A percentile compares a stretch with the other conserved stretches of the same genome.
These are phyloP conservation scores for Phylloscopus trochiloides DNA, from an alignment of 2,113 vertebrate species.

Conservation along the genomic window DNA sequence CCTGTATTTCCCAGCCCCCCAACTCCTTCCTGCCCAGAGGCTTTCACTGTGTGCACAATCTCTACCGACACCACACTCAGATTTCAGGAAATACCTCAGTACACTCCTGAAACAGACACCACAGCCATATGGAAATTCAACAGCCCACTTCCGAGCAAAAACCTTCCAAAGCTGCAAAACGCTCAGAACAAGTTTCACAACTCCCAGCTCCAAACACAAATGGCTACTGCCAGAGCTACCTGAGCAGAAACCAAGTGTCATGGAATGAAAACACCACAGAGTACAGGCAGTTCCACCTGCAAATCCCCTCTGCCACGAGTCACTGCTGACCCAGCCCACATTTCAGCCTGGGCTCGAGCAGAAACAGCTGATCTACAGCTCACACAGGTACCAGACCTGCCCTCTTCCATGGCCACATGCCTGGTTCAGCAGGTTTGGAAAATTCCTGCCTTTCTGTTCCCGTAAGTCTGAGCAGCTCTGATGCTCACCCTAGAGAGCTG, in stretches of 20 bases:
- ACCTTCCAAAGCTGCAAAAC: background rate
- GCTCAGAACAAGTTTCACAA: background rate
- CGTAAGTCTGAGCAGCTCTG: background rate
- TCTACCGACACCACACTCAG: accelerated
- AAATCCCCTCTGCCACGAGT: background rate
- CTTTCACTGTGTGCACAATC: background rate
- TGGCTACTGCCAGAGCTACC: background rate
- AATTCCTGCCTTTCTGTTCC: background rate
- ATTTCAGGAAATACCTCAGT: background rate
- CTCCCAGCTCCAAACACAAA: background rate
- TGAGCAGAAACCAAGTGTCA: background rate
- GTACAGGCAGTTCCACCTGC: background rate
- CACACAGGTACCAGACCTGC: background rate
- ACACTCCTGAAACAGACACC: background rate
- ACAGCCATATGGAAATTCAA: background rate
- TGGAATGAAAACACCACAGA: background rate
- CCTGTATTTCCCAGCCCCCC: background rate
- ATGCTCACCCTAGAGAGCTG: background rate
- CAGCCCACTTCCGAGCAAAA: background rate
- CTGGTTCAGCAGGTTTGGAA: background rate
- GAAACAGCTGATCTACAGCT: background rate
- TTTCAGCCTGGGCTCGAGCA: background rate
- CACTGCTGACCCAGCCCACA: background rate
- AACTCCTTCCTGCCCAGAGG: background rate
- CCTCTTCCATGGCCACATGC: accelerated